A percentile compares a stretch with the other conserved stretches of the same genome.
These are phyloP conservation scores for Dinocampus coccinellae DNA, from an alignment of 2,888 invertebrate species.

Conservation along the genomic window DNA sequence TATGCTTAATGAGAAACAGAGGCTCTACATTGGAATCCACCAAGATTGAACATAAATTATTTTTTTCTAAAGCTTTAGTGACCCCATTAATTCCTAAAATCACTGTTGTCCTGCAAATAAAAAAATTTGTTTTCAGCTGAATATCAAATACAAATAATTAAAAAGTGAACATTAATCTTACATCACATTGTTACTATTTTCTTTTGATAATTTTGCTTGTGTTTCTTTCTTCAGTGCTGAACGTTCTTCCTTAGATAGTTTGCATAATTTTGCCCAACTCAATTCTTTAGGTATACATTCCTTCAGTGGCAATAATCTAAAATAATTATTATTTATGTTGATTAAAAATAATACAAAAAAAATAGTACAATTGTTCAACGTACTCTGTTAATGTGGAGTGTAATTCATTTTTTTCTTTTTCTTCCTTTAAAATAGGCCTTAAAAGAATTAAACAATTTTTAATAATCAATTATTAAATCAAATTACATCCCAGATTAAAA, in stretches of 20 bases:
- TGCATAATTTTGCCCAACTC: slow-evolving; percentile 53
- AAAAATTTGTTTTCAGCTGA: neutral
- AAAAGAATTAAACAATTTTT: slow-evolving; percentile 27
- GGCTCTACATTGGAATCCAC: slow-evolving; percentile 60
- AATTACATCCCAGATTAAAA: neutral
- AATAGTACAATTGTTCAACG: slow-evolving; percentile 24
- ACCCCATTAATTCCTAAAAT: slow-evolving; percentile 61
- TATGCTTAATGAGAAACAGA: slow-evolving; percentile 58
- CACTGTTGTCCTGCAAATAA: slow-evolving; percentile 51
- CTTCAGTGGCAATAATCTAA: slow-evolving; percentile 53
- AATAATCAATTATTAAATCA: neutral
- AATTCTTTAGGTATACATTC: slow-evolving; percentile 43
- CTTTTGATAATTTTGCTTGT: slow-evolving; percentile 25
- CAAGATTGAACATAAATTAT: slow-evolving; percentile 54
- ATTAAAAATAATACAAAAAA: slow-evolving; percentile 18
- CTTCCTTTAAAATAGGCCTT: slow-evolving; percentile 57
- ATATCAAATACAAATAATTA: neutral
- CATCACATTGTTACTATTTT: neutral
- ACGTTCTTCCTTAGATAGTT: slow-evolving; percentile 56
- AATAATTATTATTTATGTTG: slow-evolving; percentile 21
- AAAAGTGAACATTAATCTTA: neutral
- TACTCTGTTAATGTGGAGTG: slow-evolving; percentile 54
- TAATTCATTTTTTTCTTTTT: slow-evolving; percentile 45
- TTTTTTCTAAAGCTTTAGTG: slow-evolving; percentile 61
- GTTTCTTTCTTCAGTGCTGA: slow-evolving; percentile 44